Conservation (phyloP, 1,140 invertebrate species). For the Acyrthosiphon pisum region DNA sequence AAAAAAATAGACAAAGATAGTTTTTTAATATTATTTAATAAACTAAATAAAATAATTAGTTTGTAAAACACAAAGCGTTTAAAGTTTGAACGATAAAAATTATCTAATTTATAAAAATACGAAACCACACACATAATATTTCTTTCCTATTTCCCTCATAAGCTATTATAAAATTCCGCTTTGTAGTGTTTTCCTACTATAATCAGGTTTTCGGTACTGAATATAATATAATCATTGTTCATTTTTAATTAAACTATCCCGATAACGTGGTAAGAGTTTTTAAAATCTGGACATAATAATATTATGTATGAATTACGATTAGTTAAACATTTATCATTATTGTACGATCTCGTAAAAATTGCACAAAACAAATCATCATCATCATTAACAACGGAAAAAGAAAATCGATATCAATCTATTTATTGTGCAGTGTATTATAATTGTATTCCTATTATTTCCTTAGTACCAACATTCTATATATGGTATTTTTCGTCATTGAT, state of each 20-base stretch:
- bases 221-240: background rate
- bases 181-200: background rate
- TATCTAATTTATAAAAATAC: too few species aligned
- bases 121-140: too few species aligned
- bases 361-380: background rate
- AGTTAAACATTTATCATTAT: background rate
- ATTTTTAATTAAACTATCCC: background rate
- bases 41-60: too few species aligned
- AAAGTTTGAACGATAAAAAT: too few species aligned
- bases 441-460: background rate
- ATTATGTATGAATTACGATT: background rate
- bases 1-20: background rate
- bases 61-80: too few species aligned
- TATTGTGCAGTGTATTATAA: background rate
- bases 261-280: background rate
- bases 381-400: background rate
- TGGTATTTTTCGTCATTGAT: background rate
- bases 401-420: background rate
- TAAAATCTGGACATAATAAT: background rate
- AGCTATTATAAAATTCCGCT: background rate
- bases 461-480: background rate
- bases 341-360: background rate
- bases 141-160: too few species aligned
- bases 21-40: background rate
- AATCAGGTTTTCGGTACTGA: background rate